Evolutionary conservation across 2,113 vertebrate species (phyloP), one percentile per base, ranked within the genome.

Genomic region (Ciconia stormi): DNA sequence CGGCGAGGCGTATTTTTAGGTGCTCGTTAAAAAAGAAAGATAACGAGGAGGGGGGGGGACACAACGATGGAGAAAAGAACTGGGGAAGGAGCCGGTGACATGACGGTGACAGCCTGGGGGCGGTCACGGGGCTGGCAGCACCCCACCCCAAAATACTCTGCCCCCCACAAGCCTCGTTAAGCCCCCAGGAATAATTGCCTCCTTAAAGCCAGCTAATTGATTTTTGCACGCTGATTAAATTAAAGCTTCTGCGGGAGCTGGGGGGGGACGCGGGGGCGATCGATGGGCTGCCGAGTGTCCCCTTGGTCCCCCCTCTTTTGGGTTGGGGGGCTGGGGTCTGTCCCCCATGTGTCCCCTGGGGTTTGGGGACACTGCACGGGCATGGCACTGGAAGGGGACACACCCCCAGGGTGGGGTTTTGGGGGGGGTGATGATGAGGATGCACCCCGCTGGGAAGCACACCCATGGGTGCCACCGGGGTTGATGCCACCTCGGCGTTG

Each of bases 121-220:
- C 23, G 36, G 38, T 40, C 47, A 14, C 0, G 0, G 30, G 61
- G 40, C 56, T 78, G 66, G 70, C 66, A 66, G 52, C 61, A 16
- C 27, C 50, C 78, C 40, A 18, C 29, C 67, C 81, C 49, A 46
- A 74, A 85, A 81, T 23, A 26, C 12, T 49, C 32, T 27, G 30
- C 32, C 36, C 47, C 38, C 44, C 80, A 62, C 40, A 36, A 6
- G 40, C 26, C 90, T 90, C 8, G 8, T 87, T 93, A 91, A 93
- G 42, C 66, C 95, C 94, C 76, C 81, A 77, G 87, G 65, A 95
- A 90, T 96, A 94, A 93, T 96, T 89, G 80, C 61, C 91, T 96
- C 81, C 92, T 98, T 97, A 79, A 97, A 97, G 97, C 92, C 89
- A 87, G 90, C 96, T 98, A 98, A 98, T 98, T 98, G 98, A 98